These are phyloP conservation scores for Nomada fabriciana DNA, from an alignment of 2,888 invertebrate species.

Conservation along the genomic window DNA sequence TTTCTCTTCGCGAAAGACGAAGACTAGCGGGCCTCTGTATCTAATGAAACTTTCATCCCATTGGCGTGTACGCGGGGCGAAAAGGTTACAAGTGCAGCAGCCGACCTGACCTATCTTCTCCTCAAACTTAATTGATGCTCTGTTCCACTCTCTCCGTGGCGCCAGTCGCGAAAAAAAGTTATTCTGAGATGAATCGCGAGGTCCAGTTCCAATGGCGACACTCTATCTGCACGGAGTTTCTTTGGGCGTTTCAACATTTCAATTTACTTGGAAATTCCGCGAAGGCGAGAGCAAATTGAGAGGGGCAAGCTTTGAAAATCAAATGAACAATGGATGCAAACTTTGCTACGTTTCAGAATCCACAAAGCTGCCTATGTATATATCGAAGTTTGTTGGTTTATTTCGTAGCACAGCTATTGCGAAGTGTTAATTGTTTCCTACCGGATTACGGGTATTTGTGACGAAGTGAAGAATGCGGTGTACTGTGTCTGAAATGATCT, in stretches of 20 bases:
- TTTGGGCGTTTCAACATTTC: too few species aligned
- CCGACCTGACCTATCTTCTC: conserved; percentile 50
- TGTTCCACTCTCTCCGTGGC: conserved; percentile 13
- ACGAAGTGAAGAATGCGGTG: conserved; percentile 1
- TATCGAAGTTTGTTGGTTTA: background rate
- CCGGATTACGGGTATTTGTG: background rate
- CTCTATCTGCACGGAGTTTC: too few species aligned
- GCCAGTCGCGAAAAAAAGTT: conserved; percentile 26
- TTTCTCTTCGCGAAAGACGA: conserved; percentile 28
- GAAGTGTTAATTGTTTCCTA: conserved; percentile 17
- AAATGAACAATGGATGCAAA: too few species aligned
- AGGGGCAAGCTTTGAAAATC: too few species aligned
- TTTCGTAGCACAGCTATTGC: too few species aligned
- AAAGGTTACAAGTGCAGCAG: conserved; percentile 63
- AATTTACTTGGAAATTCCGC: too few species aligned
- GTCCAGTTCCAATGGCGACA: too few species aligned
- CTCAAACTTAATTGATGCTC: conserved; percentile 55
- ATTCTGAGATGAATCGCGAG: conserved; percentile 6
- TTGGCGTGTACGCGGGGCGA: conserved; percentile 39
- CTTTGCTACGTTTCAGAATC: too few species aligned
- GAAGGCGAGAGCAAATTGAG: too few species aligned
- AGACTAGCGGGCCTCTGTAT: conserved; percentile 14
- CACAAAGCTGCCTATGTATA: too few species aligned
- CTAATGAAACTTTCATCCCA: conserved; percentile 68
- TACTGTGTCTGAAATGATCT: conserved; percentile 1